Evolutionary conservation across 2,113 vertebrate species (phyloP).

Genomic region (Crocuta crocuta): DNA sequence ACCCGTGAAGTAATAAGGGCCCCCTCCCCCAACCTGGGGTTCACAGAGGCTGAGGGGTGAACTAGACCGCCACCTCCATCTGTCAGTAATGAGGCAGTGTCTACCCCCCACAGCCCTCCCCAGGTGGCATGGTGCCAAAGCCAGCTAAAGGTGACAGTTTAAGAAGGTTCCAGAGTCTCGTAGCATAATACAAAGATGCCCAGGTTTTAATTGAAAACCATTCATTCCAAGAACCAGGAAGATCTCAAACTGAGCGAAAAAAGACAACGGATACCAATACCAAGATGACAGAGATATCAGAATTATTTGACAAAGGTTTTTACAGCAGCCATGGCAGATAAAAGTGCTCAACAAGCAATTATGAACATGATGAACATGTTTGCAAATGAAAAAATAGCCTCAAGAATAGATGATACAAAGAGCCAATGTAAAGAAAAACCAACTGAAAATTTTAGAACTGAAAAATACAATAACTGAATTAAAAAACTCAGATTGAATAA

Average conservation of each 20-base stretch:
- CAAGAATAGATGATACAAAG: not conserved
- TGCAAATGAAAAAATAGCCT: not conserved
- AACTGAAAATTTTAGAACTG: not conserved
- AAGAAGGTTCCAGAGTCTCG: not conserved
- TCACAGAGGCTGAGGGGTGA: not conserved
- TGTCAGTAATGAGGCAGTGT: not conserved
- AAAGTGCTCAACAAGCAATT: not conserved
- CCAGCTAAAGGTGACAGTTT: not conserved
- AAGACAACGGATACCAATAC: not conserved
- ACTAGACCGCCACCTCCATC: not conserved
- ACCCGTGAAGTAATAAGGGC: not conserved
- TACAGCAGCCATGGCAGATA: not conserved
- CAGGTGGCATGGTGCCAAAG: not conserved
- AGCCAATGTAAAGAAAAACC: not conserved
- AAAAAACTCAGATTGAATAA: not conserved
- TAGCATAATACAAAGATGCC: not conserved
- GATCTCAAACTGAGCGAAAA: not conserved
- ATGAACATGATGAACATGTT: not conserved
- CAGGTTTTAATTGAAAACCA: not conserved
- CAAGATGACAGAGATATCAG: not conserved
- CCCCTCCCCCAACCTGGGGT: not conserved
- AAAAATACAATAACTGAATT: not conserved
- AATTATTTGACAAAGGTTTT: not conserved
- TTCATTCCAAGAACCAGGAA: not conserved
- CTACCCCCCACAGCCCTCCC: not conserved